These are phyloP conservation scores for Kuschelorhynchus macadamiae DNA, from an alignment of 2,888 invertebrate species.

Conservation along the genomic window DNA sequence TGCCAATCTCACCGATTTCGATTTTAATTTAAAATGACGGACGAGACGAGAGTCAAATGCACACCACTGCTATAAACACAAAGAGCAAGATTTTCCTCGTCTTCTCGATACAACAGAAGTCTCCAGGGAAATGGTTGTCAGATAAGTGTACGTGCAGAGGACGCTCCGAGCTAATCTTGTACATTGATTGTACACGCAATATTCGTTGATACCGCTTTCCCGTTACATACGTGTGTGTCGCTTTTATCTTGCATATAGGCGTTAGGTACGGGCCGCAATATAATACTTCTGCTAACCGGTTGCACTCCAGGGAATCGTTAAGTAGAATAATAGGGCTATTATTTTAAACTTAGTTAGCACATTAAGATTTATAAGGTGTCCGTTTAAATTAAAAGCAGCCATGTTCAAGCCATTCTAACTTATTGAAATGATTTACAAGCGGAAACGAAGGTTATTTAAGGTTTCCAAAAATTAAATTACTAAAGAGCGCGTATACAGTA, in stretches of 20 bases:
- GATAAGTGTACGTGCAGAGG: constrained; percentile 65
- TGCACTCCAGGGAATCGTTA: constrained; percentile 53
- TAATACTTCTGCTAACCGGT: constrained; percentile 55
- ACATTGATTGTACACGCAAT: constrained; percentile 68
- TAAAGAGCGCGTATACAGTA: neutral
- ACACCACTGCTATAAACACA: too few species aligned
- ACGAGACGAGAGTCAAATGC: too few species aligned
- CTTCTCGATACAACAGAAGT: constrained; percentile 13
- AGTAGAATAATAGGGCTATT: constrained; percentile 52
- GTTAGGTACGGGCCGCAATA: constrained; percentile 52
- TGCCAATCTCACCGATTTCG: too few species aligned
- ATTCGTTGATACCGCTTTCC: constrained; percentile 66
- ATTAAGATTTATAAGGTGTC: too few species aligned
- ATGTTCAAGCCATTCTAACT: too few species aligned
- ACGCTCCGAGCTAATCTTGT: constrained; percentile 67
- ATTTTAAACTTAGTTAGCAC: constrained; percentile 50
- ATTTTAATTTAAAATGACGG: too few species aligned
- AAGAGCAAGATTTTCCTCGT: neutral
- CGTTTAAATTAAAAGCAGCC: too few species aligned
- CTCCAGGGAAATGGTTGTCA: constrained; percentile 62
- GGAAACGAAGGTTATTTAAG: too few species aligned
- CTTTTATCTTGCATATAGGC: constrained; percentile 19
- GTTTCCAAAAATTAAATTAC: too few species aligned
- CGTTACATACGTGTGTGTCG: constrained; percentile 29
- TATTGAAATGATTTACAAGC: too few species aligned